phyloP scores from a whole-genome alignment of 2,888 invertebrate genomes.

The Sicus ferrugineus region DNA sequence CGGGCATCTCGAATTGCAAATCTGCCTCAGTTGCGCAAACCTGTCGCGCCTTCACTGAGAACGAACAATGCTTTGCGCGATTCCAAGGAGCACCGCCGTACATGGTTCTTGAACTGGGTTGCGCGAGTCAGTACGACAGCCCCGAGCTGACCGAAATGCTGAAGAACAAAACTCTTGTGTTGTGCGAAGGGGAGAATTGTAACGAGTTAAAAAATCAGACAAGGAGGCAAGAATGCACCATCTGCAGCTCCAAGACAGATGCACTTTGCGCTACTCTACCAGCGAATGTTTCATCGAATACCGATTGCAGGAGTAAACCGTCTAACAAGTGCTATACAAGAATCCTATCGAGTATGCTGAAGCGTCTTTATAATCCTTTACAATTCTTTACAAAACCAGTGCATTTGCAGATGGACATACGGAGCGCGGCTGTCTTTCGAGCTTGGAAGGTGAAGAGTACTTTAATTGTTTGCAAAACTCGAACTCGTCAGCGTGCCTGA shows the following conservation, averaged over 20 bases:
- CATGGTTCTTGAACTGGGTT: conserved; percentile 51
- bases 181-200: conserved; percentile 54
- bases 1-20: conserved; percentile 48
- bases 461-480: conserved; percentile 45
- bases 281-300: conserved; percentile 14
- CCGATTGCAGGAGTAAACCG: conserved; percentile 43
- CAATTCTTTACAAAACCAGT: background rate
- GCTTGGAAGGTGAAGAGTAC: conserved; percentile 48
- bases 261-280: conserved; percentile 50
- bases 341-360: conserved; percentile 43
- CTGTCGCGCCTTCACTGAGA: conserved; percentile 47
- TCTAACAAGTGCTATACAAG: conserved; percentile 54
- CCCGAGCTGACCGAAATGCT: conserved; percentile 44
- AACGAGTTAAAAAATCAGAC: conserved; percentile 50
- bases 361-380: fast-evolving
- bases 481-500: conserved; percentile 46
- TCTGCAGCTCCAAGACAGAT: conserved; percentile 54
- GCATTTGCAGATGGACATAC: conserved; percentile 51
- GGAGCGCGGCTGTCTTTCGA: conserved; percentile 54
- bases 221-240: conserved; percentile 41
- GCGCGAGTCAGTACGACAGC: conserved; percentile 53
- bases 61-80: conserved; percentile 54
- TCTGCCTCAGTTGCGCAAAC: conserved; percentile 39
- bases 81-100: conserved; percentile 42
- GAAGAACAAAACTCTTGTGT: conserved; percentile 48